Conservation (phyloP, 2,888 invertebrate genomes). For the Drosophila buzzatii region DNA sequence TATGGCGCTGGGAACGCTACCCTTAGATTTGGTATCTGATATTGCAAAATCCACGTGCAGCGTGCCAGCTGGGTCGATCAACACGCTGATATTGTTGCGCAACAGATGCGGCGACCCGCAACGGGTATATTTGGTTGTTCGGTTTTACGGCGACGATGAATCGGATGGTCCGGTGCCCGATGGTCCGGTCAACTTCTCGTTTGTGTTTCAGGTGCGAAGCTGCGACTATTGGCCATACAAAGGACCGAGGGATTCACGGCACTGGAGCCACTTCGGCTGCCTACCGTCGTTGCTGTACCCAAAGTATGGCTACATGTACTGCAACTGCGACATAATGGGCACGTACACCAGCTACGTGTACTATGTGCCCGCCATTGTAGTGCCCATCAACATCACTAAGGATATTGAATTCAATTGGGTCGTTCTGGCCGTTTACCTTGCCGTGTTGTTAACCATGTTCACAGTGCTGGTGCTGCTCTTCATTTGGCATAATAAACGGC, state of each 20-base stretch:
- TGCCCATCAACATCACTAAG: slow-evolving; percentile 19
- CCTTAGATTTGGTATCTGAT: background rate
- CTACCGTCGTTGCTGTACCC: slow-evolving; percentile 32
- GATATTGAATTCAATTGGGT: background rate
- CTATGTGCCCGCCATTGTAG: slow-evolving; percentile 14
- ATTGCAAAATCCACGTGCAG: slow-evolving; percentile 18
- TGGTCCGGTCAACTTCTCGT: slow-evolving; percentile 50
- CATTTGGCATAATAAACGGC: slow-evolving; percentile 9
- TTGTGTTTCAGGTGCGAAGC: slow-evolving; percentile 59
- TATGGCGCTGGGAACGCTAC: slow-evolving; percentile 19
- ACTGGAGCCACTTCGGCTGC: slow-evolving; percentile 37
- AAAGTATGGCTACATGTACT: slow-evolving; percentile 22
- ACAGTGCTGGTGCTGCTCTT: slow-evolving; percentile 5
- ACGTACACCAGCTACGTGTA: slow-evolving; percentile 65
- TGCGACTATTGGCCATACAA: slow-evolving; percentile 57
- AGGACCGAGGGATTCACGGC: fast-evolving
- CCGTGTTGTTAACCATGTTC: fast-evolving
- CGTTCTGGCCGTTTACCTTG: background rate
- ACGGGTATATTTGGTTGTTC: slow-evolving; percentile 51
- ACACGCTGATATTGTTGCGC: slow-evolving; percentile 44
- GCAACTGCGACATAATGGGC: slow-evolving; percentile 43
- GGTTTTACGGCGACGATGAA: background rate
- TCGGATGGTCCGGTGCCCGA: background rate
- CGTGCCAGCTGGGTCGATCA: slow-evolving; percentile 12
- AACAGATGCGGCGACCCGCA: slow-evolving; percentile 39